A percentile compares a stretch with the other conserved stretches of the same genome.
Conservation (phyloP, 2,113 vertebrate genomes). For the Silurus meridionalis region DNA sequence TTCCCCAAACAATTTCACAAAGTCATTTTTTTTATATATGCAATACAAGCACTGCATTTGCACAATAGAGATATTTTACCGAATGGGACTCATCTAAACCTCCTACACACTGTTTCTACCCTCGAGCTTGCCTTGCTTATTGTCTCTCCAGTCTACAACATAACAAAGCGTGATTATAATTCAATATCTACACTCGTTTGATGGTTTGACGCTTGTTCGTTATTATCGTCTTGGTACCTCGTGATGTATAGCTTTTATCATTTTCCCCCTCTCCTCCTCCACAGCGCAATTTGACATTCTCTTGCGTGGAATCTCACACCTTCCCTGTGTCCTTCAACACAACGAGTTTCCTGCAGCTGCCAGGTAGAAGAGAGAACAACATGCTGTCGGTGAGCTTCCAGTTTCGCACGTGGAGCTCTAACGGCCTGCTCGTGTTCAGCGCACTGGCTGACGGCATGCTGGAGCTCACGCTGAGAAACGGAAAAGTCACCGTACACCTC, state of each 20-base stretch:
- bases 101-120: background rate
- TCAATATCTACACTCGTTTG: background rate
- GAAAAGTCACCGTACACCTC: slow-evolving; percentile 82
- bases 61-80: background rate
- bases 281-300: slow-evolving; percentile 92
- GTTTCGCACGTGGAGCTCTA: slow-evolving; percentile 93
- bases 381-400: slow-evolving; percentile 87
- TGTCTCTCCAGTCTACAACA: background rate
- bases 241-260: background rate
- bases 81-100: background rate
- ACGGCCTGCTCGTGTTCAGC: slow-evolving; percentile 89
- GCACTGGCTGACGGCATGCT: slow-evolving; percentile 85
- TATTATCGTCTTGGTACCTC: background rate
- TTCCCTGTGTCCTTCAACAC: slow-evolving; percentile 96
- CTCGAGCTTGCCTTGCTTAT: background rate
- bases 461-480: slow-evolving; percentile 84
- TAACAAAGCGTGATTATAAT: background rate
- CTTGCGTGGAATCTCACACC: slow-evolving; percentile 88
- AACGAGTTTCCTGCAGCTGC: slow-evolving; percentile 91
- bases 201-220: background rate
- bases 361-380: slow-evolving; percentile 81
- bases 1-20: background rate
- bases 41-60: background rate
- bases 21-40: background rate
- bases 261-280: slow-evolving; percentile 44